Evolutionary conservation across 1,140 invertebrate genomes (phyloP).

Genomic region (Drosophila azteca): DNA sequence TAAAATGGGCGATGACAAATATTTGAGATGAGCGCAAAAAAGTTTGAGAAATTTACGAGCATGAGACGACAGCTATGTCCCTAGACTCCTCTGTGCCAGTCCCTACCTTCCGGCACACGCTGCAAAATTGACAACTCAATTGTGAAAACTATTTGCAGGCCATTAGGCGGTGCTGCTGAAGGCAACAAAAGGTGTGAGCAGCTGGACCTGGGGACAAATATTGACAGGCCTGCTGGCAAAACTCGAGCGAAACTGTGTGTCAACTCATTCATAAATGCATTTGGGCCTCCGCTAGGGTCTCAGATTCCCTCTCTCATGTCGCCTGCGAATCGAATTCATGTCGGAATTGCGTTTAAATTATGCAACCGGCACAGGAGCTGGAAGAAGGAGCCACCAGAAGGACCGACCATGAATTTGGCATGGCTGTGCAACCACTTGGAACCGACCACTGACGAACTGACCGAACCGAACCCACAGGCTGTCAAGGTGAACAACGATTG

Average conservation of each 20-base stretch:
- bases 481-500: conserved; percentile 62
- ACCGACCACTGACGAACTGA: conserved; percentile 47
- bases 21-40: conserved; percentile 58
- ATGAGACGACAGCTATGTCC: neutral
- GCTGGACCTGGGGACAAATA: conserved; percentile 35
- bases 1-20: conserved; percentile 57
- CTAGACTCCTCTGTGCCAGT: neutral
- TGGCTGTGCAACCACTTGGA: conserved; percentile 54
- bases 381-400: neutral
- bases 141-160: conserved; percentile 64
- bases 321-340: conserved; percentile 19
- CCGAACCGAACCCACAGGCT: conserved; percentile 48
- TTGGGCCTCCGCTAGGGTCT: conserved; percentile 14
- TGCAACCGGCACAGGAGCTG: conserved; percentile 32
- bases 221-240: conserved; percentile 39
- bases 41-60: conserved; percentile 44
- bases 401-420: conserved; percentile 46
- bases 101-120: neutral
- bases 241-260: conserved; percentile 44
- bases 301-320: conserved; percentile 1
- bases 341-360: conserved; percentile 59
- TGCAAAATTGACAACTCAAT: conserved; percentile 64
- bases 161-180: conserved; percentile 47
- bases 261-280: conserved; percentile 64
- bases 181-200: conserved; percentile 44